Base-by-base conservation (phyloP, 2,888 invertebrate species). In the Neuroscelio doddi region DNA sequence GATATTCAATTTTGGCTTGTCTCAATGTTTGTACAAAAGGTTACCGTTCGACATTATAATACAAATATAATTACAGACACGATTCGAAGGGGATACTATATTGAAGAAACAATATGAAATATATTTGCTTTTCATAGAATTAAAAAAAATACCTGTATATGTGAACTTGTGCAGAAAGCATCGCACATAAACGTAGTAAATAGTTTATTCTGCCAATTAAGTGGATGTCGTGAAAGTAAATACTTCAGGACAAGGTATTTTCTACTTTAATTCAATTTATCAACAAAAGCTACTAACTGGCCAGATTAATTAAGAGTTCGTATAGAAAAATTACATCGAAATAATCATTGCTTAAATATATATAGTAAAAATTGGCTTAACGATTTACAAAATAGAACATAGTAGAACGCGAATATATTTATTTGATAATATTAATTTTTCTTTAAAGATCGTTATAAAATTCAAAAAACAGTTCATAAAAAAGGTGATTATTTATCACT, bases 231-330 rank as follows among this genome's bases (percentile, higher is more conserved):
- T 52, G 44, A 51, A 47, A 17, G 56, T 57, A 42, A 57, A 57
- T 63, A 52, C 47, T 47, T 49, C 38, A 41, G 21, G 21, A 29
- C 16, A 41, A 47, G 34, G 34, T 42, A 36, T 52, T n/a, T n/a
- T n/a, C 44, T 14, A 58, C 52, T 57, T 52, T 53, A 64, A 64
- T 58, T 64, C 64, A 58, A 64, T 64, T 64, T 64, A 58, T 58
- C 64, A 53, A 34, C 52, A 44, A 57, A 64, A 47, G 57, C 53
- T 34, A 32, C 41, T 36, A 24, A 47, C 53, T 41, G 45, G 47
- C 47, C 53, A 36, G 24, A n/a, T n/a, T n/a, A n/a, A n/a, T n/a
- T n/a, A n/a, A n/a, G n/a, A 49, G 39, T 45, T 30, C 52, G 46
- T 9, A 27, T 52, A 10, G 39, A 64, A 58, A 64, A 39, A 17